Percentiles rank a stretch among this genome's conserved stretches.
Conservation (phyloP, 2,888 invertebrate species). For the Agrilus biguttatus region DNA sequence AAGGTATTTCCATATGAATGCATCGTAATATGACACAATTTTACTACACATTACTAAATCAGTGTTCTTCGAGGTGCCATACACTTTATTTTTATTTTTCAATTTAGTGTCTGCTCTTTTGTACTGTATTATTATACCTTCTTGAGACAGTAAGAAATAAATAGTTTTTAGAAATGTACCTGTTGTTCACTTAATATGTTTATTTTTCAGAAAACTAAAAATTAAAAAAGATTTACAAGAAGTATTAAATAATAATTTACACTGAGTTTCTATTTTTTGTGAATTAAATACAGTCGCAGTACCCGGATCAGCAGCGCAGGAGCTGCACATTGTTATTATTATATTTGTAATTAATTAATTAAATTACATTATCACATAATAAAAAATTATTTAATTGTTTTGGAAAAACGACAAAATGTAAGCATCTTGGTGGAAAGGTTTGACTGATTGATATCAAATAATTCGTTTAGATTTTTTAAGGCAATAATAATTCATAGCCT, state of each 20-base stretch:
- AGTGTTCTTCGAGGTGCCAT: constrained; percentile 3
- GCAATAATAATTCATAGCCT: too few species aligned
- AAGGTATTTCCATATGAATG: constrained; percentile 50
- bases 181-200: constrained; percentile 18
- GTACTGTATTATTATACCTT: not conserved
- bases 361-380: constrained; percentile 11
- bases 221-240: constrained; percentile 31
- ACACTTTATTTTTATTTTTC: not conserved
- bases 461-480: too few species aligned
- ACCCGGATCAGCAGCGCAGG: constrained; percentile 24
- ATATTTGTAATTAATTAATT: constrained; percentile 6
- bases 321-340: not conserved
- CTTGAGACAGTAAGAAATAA: not conserved
- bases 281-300: constrained; percentile 29
- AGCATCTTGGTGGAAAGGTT: too few species aligned
- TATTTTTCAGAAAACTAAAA: constrained; percentile 29
- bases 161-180: constrained; percentile 1
- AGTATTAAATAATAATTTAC: constrained; percentile 26
- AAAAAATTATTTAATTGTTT: not conserved
- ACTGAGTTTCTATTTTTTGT: constrained; percentile 23
- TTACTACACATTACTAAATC: constrained; percentile 1
- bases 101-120: not conserved
- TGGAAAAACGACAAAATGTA: too few species aligned
- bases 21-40: constrained; percentile 44
- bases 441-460: too few species aligned